These are phyloP conservation scores for Nomada flava DNA, from an alignment of 2,888 invertebrate genomes.

Conservation along the genomic window DNA sequence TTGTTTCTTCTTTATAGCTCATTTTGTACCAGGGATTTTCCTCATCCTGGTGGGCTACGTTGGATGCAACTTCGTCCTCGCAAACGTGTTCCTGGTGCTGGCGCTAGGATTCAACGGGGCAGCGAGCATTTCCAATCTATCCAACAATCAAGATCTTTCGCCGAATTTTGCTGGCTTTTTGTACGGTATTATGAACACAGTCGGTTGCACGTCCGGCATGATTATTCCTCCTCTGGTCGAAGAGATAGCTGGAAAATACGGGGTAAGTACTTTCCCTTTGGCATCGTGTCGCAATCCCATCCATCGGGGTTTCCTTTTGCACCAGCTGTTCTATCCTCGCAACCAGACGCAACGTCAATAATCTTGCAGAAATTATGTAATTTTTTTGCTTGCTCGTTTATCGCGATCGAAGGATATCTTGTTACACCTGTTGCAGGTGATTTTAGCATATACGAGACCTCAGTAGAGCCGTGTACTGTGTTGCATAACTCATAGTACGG, in stretches of 20 bases:
- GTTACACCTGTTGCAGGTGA: conserved; percentile 32
- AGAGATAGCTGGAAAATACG: conserved; percentile 85
- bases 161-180: conserved; percentile 91
- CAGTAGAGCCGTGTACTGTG: conserved; percentile 70
- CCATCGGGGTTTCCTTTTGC: not conserved
- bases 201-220: conserved; percentile 90
- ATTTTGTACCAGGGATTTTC: conserved; percentile 87
- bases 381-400: not conserved
- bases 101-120: conserved; percentile 80
- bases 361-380: not conserved
- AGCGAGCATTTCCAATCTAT: conserved; percentile 85
- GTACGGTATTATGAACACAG: conserved; percentile 90
- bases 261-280: conserved; percentile 82
- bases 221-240: conserved; percentile 90
- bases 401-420: conserved; percentile 6
- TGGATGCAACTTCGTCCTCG: conserved; percentile 73
- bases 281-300: not conserved
- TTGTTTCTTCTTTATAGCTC: conserved; percentile 83
- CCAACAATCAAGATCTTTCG: conserved; percentile 88
- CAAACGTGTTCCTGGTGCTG: conserved; percentile 76
- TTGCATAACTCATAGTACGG: conserved; percentile 74
- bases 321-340: not conserved
- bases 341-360: not conserved
- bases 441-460: conserved; percentile 65
- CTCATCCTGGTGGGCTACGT: conserved; percentile 80